phyloP scores from a whole-genome alignment of 2,113 vertebrate genomes.

The Steatornis caripensis region DNA sequence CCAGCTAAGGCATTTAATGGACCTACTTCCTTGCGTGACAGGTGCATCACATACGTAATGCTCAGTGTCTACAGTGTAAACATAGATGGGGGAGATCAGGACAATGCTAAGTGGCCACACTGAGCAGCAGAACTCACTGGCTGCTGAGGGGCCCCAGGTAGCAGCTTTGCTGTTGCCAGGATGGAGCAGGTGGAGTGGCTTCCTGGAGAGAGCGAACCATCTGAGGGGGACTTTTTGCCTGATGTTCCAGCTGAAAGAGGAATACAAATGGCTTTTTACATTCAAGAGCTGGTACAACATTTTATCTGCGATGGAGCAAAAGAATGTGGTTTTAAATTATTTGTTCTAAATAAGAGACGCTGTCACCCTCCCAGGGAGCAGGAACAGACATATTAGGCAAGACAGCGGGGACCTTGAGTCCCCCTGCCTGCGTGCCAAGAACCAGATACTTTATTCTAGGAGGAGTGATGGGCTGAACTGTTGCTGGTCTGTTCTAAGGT shows the following conservation, averaged over 20 bases:
- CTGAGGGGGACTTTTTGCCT: conserved; percentile 71
- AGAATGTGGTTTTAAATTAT: neutral
- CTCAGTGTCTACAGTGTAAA: neutral
- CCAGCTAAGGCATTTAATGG: neutral
- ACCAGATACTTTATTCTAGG: neutral
- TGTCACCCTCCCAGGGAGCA: no score
- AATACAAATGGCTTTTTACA: neutral
- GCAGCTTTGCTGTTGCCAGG: conserved; percentile 67
- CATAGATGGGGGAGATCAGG: neutral
- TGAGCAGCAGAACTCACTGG: conserved; percentile 64
- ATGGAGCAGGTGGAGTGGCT: conserved; percentile 63
- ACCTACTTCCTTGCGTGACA: neutral
- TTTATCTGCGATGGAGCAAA: neutral
- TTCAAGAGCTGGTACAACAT: neutral
- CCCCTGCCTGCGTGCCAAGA: neutral
- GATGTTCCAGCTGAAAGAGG: conserved; percentile 58
- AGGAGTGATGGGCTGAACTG: neutral
- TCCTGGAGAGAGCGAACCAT: conserved; percentile 64
- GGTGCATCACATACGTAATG: accelerated
- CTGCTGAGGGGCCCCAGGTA: conserved; percentile 74
- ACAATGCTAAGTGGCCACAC: neutral
- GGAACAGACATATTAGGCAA: neutral
- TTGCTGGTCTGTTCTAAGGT: neutral
- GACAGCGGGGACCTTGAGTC: neutral
- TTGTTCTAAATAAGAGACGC: neutral